Conservation (phyloP, 1,140 invertebrate species). For the Glossosoma conforme region DNA sequence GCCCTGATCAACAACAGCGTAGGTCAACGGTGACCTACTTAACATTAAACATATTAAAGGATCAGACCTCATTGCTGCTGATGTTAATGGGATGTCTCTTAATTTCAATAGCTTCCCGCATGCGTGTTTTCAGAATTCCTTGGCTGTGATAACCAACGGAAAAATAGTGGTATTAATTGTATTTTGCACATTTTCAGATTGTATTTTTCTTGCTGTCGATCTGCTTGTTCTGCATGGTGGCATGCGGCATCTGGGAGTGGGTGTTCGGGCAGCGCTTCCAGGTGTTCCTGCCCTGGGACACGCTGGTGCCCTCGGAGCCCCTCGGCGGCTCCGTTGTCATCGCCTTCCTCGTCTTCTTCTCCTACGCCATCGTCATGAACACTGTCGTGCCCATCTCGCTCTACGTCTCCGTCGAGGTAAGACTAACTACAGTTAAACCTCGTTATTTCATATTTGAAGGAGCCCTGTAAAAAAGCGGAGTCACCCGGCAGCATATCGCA, state of each 20-base stretch:
- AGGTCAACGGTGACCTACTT: no score
- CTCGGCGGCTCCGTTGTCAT: conserved; percentile 85
- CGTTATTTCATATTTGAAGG: no score
- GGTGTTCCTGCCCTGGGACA: conserved; percentile 92
- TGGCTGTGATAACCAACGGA: not conserved
- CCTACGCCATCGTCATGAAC: conserved; percentile 98
- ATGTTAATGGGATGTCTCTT: no score
- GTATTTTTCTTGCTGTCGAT: conserved; percentile 96
- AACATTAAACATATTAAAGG: no score
- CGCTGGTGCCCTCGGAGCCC: conserved; percentile 75
- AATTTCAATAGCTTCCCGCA: no score
- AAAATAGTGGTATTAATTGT: not conserved
- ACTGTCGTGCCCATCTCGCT: conserved; percentile 99
- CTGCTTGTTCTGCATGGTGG: conserved; percentile 96
- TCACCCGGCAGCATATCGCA: conserved; percentile 98
- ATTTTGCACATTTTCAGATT: conserved; percentile 65
- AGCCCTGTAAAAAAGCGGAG: conserved; percentile 68
- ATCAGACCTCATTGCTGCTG: no score
- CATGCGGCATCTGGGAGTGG: conserved; percentile 96
- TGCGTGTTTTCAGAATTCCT: no score
- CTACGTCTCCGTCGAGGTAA: conserved; percentile 90
- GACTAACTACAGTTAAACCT: conserved; percentile 24
- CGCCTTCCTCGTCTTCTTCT: conserved; percentile 96
- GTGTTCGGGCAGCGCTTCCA: conserved; percentile 88
- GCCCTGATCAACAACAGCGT: no score